Evolutionary conservation across 2,888 invertebrate species (phyloP), one percentile per base, ranked within the genome.

Genomic region (Netelia virgata): DNA sequence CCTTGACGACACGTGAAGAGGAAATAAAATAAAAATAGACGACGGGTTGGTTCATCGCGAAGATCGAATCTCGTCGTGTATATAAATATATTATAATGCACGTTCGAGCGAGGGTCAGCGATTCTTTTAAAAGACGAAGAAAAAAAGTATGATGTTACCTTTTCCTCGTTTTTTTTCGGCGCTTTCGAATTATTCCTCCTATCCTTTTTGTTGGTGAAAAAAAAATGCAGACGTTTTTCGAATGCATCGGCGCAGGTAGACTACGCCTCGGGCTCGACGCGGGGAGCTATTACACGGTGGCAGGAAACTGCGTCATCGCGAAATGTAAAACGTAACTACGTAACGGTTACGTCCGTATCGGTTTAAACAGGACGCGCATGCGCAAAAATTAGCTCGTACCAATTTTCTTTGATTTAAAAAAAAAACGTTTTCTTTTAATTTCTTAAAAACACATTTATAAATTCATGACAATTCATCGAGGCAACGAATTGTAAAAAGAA

Each of bases 211-310:
- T 47, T 14, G 14, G 47, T 3, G 47, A 47, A 47, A 14, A 70
- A 36, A 72, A 55, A 16, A 72, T 61, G 53, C 66, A 77, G 28
- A 28, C 28, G 3, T 28, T 28, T 36, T 53, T 50, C 41, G 76
- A 76, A 76, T 53, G 64, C 47, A 14, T 55, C 63, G 11, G 41
- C 59, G 47, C 64, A 55, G 53, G 23, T 16, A 43, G 76, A 43
- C 69, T 64, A 68, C 41, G 59, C 82, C 55, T 14, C 36, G 53
- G 47, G 57, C 72, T 66, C 18, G 75, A 28, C 3, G 20, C 47
- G n/a, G 20, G n/a, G 36, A 28, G 75, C 83, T 14, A 59, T 63
- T 70, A 43, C 66, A 50, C 79, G 79, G 74, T 79, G 79, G 70
- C 79, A 75, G 79, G 73, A 74, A 79, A 63, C 69, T 63, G 61